Percentiles rank a stretch among this genome's conserved stretches.
Conservation (phyloP, 2,113 vertebrate genomes). For the Romanogobio albipinnatus region DNA sequence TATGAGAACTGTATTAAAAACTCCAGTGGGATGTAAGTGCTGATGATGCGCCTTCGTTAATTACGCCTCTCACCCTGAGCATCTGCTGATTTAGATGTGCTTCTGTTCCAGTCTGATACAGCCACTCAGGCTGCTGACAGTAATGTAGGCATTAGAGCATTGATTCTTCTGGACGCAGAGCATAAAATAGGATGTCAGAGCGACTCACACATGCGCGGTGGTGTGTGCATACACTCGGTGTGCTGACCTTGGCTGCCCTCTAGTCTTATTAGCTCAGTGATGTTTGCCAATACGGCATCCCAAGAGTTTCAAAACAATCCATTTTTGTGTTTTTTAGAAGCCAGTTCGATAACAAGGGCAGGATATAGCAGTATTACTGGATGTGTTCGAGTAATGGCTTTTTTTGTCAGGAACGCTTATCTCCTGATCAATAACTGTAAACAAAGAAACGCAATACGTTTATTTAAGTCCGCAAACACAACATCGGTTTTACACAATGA, state of each 20-base stretch:
- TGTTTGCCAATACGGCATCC: background rate
- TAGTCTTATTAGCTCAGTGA: slow-evolving; percentile 31
- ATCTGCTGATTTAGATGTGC: slow-evolving; percentile 73
- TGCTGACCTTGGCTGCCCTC: slow-evolving; percentile 46
- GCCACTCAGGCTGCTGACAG: slow-evolving; percentile 49
- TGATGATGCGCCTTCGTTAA: slow-evolving; percentile 71
- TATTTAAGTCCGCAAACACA: background rate
- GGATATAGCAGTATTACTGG: background rate
- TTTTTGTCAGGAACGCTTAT: background rate
- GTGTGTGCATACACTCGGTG: slow-evolving; percentile 1
- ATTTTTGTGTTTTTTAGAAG: slow-evolving; percentile 24
- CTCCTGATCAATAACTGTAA: background rate
- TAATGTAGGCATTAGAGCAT: slow-evolving; percentile 66
- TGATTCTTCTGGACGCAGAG: slow-evolving; percentile 53
- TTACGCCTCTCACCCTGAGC: slow-evolving; percentile 65
- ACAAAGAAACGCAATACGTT: background rate
- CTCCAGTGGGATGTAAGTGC: slow-evolving; percentile 55
- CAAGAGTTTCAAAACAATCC: slow-evolving; percentile 6
- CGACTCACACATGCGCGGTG: slow-evolving; percentile 1
- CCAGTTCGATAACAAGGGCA: slow-evolving; percentile 18
- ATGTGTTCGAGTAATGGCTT: slow-evolving; percentile 21
- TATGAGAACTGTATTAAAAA: slow-evolving; percentile 67
- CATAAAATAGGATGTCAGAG: slow-evolving; percentile 38
- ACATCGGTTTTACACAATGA: background rate
- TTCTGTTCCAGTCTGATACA: slow-evolving; percentile 71